Evolutionary conservation across 2,888 invertebrate genomes (phyloP), one percentile per base, ranked within the genome.

Genomic region (Clivina fossor): DNA sequence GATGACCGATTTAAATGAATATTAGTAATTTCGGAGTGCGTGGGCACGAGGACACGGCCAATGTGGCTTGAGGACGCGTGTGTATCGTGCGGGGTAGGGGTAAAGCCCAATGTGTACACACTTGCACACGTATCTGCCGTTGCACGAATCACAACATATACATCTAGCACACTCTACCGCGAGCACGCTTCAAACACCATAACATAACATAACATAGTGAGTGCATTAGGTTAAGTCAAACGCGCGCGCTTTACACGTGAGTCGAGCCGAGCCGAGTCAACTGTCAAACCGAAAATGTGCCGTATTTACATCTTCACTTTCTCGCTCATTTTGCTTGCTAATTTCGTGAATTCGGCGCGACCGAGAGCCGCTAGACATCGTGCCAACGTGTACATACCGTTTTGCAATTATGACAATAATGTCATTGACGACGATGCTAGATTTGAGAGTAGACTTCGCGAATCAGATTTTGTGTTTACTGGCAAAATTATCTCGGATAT

Each of bases 401-500:
- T 69, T 56, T 73, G 74, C 63, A 70, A 67, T 60, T 71, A 64
- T 61, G 71, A 73, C 61, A 70, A 71, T 51, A 65, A 67, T 26
- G 62, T 71, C 40, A 67, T 73, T 35, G 67, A 65, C 59, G 67
- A 66, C 60, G 68, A 71, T 54, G 65, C 66, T 28, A 63, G 63
- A 43, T 66, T 73, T 28, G 57, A 59, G 18, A 64, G 64, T 40
- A 64, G 63, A 58, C 68, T 73, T 20, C 60, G 60, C 9, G 59
- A 61, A 19, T 63, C 73, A 2, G 67, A 70, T 57, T 68, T 67
- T 48, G 70, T 73, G 43, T 73, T 74, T 60, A 72, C 73, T 47
- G 74, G 72, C 13, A 73, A 71, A 64, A 71, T 74, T 56, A 67
- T 66, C 24, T 69, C 69, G 60, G 69, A 72, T 53, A 61, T 72